Conservation (phyloP, 2,888 invertebrate genomes). For the Xiphydria camelus region DNA sequence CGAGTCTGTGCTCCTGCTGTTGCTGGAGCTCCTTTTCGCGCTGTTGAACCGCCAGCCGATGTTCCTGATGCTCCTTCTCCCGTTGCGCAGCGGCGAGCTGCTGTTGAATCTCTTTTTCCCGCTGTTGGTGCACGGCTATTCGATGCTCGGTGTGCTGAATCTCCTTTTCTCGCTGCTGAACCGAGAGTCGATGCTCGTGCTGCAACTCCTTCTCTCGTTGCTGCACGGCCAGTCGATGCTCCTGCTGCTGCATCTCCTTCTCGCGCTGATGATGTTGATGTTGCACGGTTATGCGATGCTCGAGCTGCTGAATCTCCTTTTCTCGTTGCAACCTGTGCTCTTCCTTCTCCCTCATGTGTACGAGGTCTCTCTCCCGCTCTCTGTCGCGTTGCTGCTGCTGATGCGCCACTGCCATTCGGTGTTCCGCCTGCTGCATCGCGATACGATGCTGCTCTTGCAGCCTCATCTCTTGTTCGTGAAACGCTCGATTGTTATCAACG, state of each 20-base stretch:
- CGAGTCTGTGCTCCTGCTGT: slow-evolving; percentile 40
- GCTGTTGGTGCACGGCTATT: slow-evolving; percentile 41
- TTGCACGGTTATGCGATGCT: slow-evolving; percentile 43
- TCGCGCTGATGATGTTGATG: slow-evolving; percentile 31
- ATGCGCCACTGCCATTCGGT: slow-evolving; percentile 46
- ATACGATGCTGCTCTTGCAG: slow-evolving; percentile 55
- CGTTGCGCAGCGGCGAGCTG: slow-evolving; percentile 43
- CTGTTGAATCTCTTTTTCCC: slow-evolving; percentile 55
- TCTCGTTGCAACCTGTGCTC: slow-evolving; percentile 51
- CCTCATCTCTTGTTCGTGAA: slow-evolving; percentile 61
- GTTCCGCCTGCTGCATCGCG: slow-evolving; percentile 45
- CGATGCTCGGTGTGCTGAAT: slow-evolving; percentile 40
- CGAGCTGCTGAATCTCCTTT: slow-evolving; percentile 37
- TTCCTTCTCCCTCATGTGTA: slow-evolving; percentile 44
- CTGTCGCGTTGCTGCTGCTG: slow-evolving; percentile 43
- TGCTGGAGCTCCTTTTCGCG: slow-evolving; percentile 51
- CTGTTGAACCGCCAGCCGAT: slow-evolving; percentile 42
- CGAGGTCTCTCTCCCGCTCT: slow-evolving; percentile 49
- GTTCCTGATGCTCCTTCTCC: slow-evolving; percentile 50
- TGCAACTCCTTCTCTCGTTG: slow-evolving; percentile 42
- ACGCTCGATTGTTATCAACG: slow-evolving; percentile 51
- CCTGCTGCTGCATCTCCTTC: slow-evolving; percentile 40
- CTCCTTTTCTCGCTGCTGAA: slow-evolving; percentile 44
- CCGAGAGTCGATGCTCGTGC: slow-evolving; percentile 38
- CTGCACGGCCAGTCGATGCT: slow-evolving; percentile 24